Evolutionary conservation across 2,113 vertebrate genomes (phyloP), one percentile per base, ranked within the genome.

Genomic region (Tympanuchus pallidicinctus): DNA sequence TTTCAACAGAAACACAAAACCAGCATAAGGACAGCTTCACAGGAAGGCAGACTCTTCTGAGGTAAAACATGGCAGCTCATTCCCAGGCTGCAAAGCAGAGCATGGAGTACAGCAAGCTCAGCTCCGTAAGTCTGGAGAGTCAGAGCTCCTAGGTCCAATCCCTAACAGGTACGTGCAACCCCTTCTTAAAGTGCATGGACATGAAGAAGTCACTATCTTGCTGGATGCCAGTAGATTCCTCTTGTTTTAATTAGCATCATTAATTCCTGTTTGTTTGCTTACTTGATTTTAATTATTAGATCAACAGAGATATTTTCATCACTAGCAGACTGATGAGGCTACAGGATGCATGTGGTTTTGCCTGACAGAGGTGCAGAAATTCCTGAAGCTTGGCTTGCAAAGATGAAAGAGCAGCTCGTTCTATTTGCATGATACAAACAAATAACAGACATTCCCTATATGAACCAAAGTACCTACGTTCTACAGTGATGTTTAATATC

Each of bases 41-140:
- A 1, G 28, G 22, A 30, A 47, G 67, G 54, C 8, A 69, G 45
- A 36, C 8, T 16, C 0, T 0, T 10, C 12, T 9, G 20, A 67
- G 45, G 12, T 42, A 21, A 71, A 80, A 80, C 4, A 0, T 0
- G 1, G 38, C 28, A 52, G 32, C 63, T 84, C 25, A 19, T 27
- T 54, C 34, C 28, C 27, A 54, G 13, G 17, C 17, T 72, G 20
- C 27, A 20, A 56, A 40, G 20, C 18, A 3, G 48, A 40, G 69
- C 69, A 52, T 20, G 69, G 24, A 89, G 48, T 65, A 54, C 11
- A 59, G 21, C 59, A 74, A 70, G 59, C 45, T 72, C 7, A 0
- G 16, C 24, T 27, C 48, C 21, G 5, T 25, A 59, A 6, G n/a
- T n/a, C 69, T 22, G 36, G 8, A 64, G 32, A 2, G 0, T 36